A percentile compares a stretch with the other conserved stretches of the same genome.
Conservation (phyloP, 1,140 invertebrate genomes). For the Temnothorax longispinosus region DNA sequence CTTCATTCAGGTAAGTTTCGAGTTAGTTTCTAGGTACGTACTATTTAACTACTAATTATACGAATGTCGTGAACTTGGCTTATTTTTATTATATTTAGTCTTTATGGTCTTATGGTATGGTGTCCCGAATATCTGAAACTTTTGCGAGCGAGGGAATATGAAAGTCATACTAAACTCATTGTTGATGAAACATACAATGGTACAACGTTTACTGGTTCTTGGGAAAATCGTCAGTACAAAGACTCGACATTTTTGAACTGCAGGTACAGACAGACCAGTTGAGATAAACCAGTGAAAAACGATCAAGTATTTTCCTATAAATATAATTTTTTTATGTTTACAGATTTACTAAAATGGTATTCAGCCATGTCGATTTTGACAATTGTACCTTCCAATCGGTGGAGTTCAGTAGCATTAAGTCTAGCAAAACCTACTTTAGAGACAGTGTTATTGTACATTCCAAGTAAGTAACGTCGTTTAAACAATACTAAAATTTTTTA, state of each 20-base stretch:
- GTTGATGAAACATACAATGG: constrained; percentile 68
- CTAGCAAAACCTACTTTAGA: constrained; percentile 86
- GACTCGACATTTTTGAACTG: constrained; percentile 80
- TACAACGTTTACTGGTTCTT: constrained; percentile 80
- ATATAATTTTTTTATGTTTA: constrained; percentile 65
- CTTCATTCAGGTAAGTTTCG: constrained; percentile 80
- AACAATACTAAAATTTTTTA: not conserved
- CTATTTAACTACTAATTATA: not conserved
- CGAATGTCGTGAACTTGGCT: constrained; percentile 71
- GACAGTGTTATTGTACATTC: constrained; percentile 84
- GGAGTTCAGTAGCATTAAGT: constrained; percentile 86
- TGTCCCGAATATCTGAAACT: constrained; percentile 83
- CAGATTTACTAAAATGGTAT: constrained; percentile 85
- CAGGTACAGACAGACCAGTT: constrained; percentile 71
- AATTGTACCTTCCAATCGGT: constrained; percentile 86
- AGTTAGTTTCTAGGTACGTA: not conserved
- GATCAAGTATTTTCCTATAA: constrained; percentile 47
- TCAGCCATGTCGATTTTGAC: constrained; percentile 86
- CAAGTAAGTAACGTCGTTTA: constrained; percentile 76
- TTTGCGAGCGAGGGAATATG: constrained; percentile 83
- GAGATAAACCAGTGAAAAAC: not conserved
- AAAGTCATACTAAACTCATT: constrained; percentile 74
- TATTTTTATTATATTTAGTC: constrained; percentile 75
- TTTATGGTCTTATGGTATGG: constrained; percentile 83
- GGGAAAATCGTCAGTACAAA: constrained; percentile 85